A percentile compares a stretch with the other conserved stretches of the same genome.
phyloP scores from a whole-genome alignment of 2,888 invertebrate species.

The Argynnis bischoffii region DNA sequence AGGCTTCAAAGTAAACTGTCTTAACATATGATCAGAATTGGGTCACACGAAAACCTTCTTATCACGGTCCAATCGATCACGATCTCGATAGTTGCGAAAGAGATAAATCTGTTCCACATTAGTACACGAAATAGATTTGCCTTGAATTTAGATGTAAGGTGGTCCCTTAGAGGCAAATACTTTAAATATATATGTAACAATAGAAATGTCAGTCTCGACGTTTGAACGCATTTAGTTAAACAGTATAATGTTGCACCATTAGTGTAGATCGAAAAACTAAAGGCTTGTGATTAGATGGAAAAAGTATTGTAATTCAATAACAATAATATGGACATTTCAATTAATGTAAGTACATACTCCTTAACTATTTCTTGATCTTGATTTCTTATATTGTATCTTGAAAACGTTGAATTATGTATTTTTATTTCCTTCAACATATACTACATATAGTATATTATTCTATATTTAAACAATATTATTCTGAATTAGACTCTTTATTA shows the following conservation, averaged over 20 bases:
- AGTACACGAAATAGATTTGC: conserved; percentile 33
- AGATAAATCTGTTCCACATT: conserved; percentile 36
- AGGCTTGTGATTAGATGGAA: no score
- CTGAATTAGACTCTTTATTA: no score
- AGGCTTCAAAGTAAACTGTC: conserved; percentile 1
- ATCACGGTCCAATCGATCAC: conserved; percentile 51
- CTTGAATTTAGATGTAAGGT: conserved; percentile 21
- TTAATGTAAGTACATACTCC: no score
- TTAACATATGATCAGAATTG: conserved; percentile 37
- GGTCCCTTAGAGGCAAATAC: conserved; percentile 35
- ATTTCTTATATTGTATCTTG: no score
- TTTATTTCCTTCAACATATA: no score
- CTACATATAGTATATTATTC: no score
- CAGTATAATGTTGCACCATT: not conserved
- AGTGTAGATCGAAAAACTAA: no score
- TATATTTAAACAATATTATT: no score
- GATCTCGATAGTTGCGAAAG: conserved; percentile 48
- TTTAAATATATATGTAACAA: not conserved
- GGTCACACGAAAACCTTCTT: conserved; percentile 47
- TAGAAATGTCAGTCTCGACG: not conserved
- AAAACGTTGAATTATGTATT: no score
- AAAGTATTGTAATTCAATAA: no score
- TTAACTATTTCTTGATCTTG: no score
- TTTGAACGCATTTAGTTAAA: not conserved
- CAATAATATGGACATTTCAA: no score